Evolutionary conservation across 2,797 vertebrate genomes (phyloP).

Genomic region (Anabas testudineus): DNA sequence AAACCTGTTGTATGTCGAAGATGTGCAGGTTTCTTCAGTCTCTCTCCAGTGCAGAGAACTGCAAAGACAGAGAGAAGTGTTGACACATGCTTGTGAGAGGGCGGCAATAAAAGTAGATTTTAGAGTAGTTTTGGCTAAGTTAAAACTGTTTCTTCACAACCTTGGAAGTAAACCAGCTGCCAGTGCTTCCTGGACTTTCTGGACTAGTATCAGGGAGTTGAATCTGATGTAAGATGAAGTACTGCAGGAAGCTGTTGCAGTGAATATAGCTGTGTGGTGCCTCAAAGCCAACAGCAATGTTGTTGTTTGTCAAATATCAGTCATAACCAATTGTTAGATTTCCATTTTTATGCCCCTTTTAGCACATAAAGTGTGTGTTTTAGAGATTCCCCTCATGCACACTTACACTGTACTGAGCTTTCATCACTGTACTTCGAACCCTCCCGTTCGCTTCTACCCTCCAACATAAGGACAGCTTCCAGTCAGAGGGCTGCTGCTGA

Average conservation of each 20-base stretch:
- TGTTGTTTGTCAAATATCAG: background rate
- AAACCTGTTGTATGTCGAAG: too few relatives aligned
- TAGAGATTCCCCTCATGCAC: background rate
- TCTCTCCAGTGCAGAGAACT: too few relatives aligned
- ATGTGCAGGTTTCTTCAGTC: too few relatives aligned
- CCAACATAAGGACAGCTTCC: conserved; percentile 13
- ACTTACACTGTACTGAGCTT: background rate
- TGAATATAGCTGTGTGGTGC: background rate
- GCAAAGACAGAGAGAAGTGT: too few relatives aligned
- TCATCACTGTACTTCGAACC: conserved; percentile 1
- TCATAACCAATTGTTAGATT: background rate
- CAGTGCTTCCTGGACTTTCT: background rate
- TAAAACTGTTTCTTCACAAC: conserved; percentile 2
- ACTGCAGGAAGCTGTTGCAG: background rate
- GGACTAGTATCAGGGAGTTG: background rate
- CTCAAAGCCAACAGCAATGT: too few relatives aligned
- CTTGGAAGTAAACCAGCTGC: background rate
- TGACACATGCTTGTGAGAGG: too few relatives aligned
- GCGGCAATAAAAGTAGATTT: too few relatives aligned
- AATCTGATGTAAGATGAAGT: background rate
- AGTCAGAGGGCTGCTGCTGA: conserved; percentile 1
- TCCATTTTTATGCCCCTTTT: background rate
- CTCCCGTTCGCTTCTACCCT: conserved; percentile 17
- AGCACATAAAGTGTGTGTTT: background rate
- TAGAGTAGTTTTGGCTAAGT: background rate